Base-by-base conservation (phyloP, 2,797 vertebrate species). In the Lutjanus campechanus region DNA sequence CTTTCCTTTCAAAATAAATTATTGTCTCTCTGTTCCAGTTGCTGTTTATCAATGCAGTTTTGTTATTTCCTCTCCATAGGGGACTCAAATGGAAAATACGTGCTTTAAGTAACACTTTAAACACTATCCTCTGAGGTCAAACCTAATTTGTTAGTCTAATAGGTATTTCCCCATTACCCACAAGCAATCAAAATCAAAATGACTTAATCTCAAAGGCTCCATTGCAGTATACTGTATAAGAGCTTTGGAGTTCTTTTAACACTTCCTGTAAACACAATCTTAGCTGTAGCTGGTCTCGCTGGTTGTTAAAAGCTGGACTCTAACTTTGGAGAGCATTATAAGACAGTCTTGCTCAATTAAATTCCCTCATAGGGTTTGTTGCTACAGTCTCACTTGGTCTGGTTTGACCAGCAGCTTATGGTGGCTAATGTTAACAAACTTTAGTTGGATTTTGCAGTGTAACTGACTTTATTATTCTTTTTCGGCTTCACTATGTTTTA, bases 51-150 rank as follows among this genome's bases (percentile, higher is more conserved):
- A n/a, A 43, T 43, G 9, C 16, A 11, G 3, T 69, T 66, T 49
- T 15, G 40, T 55, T 53, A 11, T 69, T 44, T 62, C 77, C 68
- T 50, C 49, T 67, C 40, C 41, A 63, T 8, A 15, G 13, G 63
- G 44, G 8, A 79, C 20, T 7, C 5, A 49, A 54, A 62, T 7
- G 8, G 4, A 84, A 36, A 78, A 67, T 44, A 25, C 12, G 4
- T 40, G 54, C 53, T n/a, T 68, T 54, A 36, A 74, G 46, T 62
- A 58, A 77, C 19, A 41, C 51, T 67, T 69, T 55, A 74, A 58
- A 62, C 43, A 12, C 63, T 40, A 46, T 70, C 58, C 69, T 88
- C 79, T n/a, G 41, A 79, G 77, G 62, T 79, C 25, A 20, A 7
- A 12, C 0, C 17, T 51, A 49, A 65, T 84, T 77, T 77, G 49